Evolutionary conservation across 2,113 vertebrate species (phyloP).

Genomic region (Anser brachyrhynchus): DNA sequence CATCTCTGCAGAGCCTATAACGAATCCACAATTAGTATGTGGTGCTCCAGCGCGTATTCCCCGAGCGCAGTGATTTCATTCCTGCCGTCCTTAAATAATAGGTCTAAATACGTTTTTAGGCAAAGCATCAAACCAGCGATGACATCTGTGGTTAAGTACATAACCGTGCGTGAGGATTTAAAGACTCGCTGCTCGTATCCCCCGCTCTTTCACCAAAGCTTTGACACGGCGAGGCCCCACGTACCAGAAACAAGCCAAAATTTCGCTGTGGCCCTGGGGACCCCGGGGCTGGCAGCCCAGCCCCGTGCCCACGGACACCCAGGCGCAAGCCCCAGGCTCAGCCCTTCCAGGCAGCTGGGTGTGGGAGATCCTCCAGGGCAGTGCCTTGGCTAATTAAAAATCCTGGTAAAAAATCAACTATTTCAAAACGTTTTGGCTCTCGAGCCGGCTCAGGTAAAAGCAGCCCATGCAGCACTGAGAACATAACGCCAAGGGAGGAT

Average conservation of each 20-base stretch:
- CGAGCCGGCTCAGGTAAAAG: neutral
- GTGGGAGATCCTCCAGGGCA: neutral
- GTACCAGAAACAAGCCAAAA: neutral
- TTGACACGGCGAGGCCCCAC: neutral
- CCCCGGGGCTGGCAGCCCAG: neutral
- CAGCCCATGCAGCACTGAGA: rapidly evolving
- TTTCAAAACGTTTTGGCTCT: neutral
- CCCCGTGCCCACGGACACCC: rapidly evolving
- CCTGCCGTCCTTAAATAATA: slow-evolving; percentile 21
- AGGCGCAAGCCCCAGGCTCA: neutral
- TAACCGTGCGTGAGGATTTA: neutral
- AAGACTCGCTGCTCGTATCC: neutral
- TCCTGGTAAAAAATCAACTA: neutral
- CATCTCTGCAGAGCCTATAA: neutral
- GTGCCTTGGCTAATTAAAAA: neutral
- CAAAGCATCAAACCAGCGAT: slow-evolving; percentile 41
- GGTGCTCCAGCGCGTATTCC: slow-evolving; percentile 39
- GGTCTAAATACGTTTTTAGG: slow-evolving; percentile 28
- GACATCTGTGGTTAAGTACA: slow-evolving; percentile 39
- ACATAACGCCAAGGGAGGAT: neutral
- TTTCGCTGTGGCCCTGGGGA: neutral
- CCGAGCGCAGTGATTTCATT: slow-evolving; percentile 12
- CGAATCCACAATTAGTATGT: neutral
- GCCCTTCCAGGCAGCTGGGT: neutral
- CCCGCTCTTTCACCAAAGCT: neutral